Evolutionary conservation across 2,888 invertebrate species (phyloP).

Genomic region (Tetramorium bicarinatum): DNA sequence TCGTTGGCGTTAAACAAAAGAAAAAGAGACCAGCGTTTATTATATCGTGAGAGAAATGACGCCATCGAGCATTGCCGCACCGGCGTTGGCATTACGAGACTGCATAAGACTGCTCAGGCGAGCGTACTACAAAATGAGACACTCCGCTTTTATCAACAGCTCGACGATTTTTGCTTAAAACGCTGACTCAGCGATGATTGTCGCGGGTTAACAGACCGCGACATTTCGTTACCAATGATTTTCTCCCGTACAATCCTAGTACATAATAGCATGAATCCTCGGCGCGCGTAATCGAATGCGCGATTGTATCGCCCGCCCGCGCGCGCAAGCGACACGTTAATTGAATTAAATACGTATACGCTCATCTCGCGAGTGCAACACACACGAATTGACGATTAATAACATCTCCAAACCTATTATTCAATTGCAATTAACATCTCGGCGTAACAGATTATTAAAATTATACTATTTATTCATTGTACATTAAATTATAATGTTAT

Average conservation of each 20-base stretch:
- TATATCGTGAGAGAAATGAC: constrained; percentile 24
- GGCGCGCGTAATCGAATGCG: constrained; percentile 19
- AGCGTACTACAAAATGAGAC: constrained; percentile 38
- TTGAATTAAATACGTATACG: constrained; percentile 28
- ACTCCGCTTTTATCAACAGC: constrained; percentile 57
- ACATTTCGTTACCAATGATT: constrained; percentile 67
- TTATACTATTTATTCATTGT: neutral
- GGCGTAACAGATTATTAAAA: neutral
- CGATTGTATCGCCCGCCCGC: constrained; percentile 32
- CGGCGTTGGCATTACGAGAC: constrained; percentile 29
- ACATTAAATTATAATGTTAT: constrained; percentile 4
- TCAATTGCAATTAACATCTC: constrained; percentile 33
- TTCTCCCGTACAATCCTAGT: constrained; percentile 28
- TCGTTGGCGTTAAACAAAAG: constrained; percentile 10
- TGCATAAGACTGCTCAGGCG: constrained; percentile 35
- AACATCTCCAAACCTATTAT: constrained; percentile 13
- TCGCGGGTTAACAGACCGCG: constrained; percentile 72
- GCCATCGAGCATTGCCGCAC: constrained; percentile 50
- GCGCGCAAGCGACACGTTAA: constrained; percentile 24
- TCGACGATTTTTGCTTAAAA: constrained; percentile 64
- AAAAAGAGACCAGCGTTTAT: constrained; percentile 30
- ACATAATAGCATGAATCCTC: constrained; percentile 51
- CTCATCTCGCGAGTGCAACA: neutral
- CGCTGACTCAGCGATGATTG: constrained; percentile 73
- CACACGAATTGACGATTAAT: constrained; percentile 31